Base-by-base conservation (phyloP, 2,797 vertebrate species). In the Eulemur albifrons region DNA sequence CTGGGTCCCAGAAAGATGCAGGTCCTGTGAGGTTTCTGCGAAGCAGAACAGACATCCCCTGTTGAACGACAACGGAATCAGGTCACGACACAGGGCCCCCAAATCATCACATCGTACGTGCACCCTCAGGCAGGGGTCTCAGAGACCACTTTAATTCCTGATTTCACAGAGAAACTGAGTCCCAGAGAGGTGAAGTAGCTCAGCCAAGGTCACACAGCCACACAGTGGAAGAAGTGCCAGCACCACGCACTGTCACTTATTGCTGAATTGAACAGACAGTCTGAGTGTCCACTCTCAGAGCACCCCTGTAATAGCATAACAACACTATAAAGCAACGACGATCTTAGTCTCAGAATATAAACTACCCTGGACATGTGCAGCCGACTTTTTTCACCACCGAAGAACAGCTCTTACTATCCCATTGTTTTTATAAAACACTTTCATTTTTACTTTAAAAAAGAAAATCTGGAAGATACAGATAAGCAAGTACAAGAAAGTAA, bases 361-460 rank as follows among this genome's bases (percentile, higher is more conserved):
- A 82, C 25, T 18, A 20, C 13, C 57, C 17, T 43, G 1, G 15
- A 57, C 27, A 48, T 1, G 18, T 23, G 23, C 32, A 83, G 57
- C 32, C 30, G 15, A 27, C n/a, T 4, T 25, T 59, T 80, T n/a
- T n/a, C 7, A 50, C 43, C 50, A 69, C 17, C 57, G 23, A 82
- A 65, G 30, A 83, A 15, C 80, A 57, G 43, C 72, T 48, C 57
- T 43, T 76, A 87, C 2, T 12, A 32, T 14, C 6, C 52, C 38
- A 63, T 52, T 85, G 48, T 70, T 70, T 95, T 76, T n/a, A 86
- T 69, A 77, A 96, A 70, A 87, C 8, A 63, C n/a, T 75, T 90
- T 63, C 45, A 15, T 12, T 81, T 92, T 63, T 54, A 92, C 61
- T 76, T 89, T 27, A 61, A 63, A 63, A 80, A 85, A 43, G 59